Evolutionary conservation across 1,140 invertebrate genomes (phyloP).

Genomic region (Hyposmocoma kahamanoa): DNA sequence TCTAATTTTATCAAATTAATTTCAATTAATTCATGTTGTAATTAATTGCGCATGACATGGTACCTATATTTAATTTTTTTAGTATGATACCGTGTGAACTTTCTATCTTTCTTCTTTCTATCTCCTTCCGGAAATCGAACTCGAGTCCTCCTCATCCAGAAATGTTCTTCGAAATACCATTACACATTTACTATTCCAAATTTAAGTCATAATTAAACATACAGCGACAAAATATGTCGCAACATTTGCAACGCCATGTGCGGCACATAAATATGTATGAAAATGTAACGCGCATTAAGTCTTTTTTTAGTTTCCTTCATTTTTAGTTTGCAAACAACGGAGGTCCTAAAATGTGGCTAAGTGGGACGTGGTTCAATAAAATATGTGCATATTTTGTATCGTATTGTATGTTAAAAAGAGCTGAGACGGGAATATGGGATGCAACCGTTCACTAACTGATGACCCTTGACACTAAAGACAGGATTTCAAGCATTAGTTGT

Average conservation of each 20-base stretch:
- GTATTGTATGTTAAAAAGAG: constrained; percentile 54
- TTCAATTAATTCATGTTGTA: no score
- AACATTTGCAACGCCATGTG: constrained; percentile 12
- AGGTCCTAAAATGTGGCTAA: constrained; percentile 10
- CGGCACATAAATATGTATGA: constrained; percentile 17
- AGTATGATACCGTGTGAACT: no score
- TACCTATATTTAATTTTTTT: no score
- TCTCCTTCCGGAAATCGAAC: no score
- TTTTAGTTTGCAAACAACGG: constrained; percentile 32
- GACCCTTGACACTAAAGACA: constrained; percentile 37
- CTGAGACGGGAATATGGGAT: constrained; percentile 25
- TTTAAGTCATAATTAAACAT: no score
- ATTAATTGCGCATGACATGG: no score
- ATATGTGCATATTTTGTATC: constrained; percentile 49
- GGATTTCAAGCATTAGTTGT: constrained; percentile 29
- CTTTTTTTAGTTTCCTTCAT: constrained; percentile 30
- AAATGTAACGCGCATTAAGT: constrained; percentile 15
- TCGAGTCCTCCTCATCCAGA: no score
- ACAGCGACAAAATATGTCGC: background rate
- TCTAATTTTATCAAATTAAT: no score
- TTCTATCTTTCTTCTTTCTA: no score
- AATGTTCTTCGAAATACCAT: no score
- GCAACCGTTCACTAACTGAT: constrained; percentile 37
- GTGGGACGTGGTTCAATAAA: constrained; percentile 30
- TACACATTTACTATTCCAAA: no score